Conservation (phyloP, 2,888 invertebrate species). For the Tryphoninae sp. region DNA sequence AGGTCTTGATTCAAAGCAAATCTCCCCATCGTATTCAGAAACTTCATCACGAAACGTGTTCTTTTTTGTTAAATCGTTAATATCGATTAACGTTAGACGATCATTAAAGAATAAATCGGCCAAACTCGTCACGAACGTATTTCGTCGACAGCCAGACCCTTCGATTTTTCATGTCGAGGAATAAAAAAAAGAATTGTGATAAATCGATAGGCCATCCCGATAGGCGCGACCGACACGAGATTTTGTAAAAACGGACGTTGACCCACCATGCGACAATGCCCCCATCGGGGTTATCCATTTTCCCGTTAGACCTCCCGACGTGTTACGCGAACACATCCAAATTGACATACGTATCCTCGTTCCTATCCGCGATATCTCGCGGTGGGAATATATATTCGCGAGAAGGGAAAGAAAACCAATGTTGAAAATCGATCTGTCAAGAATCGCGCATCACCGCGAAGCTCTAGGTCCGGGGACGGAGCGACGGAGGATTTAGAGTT, state of each 20-base stretch:
- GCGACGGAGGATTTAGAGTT: slow-evolving; percentile 47
- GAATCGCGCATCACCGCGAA: slow-evolving; percentile 9
- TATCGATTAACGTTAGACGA: no score
- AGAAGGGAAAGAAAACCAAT: slow-evolving; percentile 14
- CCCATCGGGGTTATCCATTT: background rate
- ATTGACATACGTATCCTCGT: slow-evolving; percentile 47
- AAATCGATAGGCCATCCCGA: no score
- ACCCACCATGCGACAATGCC: background rate
- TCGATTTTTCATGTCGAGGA: no score
- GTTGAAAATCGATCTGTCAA: slow-evolving; percentile 35
- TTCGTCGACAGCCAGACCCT: no score
- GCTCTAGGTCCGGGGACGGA: slow-evolving; percentile 11
- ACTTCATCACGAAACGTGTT: no score
- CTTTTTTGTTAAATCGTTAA: no score
- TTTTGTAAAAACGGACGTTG: background rate
- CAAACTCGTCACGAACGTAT: no score
- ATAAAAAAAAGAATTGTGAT: no score
- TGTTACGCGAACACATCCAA: slow-evolving; percentile 2
- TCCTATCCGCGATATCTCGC: slow-evolving; percentile 16
- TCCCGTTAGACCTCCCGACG: background rate
- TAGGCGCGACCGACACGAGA: background rate
- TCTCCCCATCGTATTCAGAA: no score
- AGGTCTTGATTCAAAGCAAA: no score
- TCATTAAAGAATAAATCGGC: no score
- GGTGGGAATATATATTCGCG: slow-evolving; percentile 12